Evolutionary conservation across 1,140 invertebrate species (phyloP), one percentile per base, ranked within the genome.

Genomic region (Drosophila ambigua): DNA sequence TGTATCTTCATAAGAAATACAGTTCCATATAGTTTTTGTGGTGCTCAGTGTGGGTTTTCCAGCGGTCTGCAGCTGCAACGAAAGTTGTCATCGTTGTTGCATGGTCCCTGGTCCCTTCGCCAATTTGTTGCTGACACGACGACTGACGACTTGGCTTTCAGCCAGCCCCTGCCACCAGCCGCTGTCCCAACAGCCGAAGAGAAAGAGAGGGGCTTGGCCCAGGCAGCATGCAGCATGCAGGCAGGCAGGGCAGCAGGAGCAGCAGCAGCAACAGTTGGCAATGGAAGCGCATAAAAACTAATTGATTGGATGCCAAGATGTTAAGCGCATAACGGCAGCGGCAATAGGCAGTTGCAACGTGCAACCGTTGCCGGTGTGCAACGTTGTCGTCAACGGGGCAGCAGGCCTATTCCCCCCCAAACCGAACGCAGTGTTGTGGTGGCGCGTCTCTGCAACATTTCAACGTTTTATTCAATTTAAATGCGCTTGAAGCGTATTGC

Each of bases 221-320:
- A 57, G 64, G 43, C 58, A 51, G 23, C 54, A 43, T 28, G 61
- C 35, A 44, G 41, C n/a, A n/a, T n/a, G 60, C 48, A 63, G 20
- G 23, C 45, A 28, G 16, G 0, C 0, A 1, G 16, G 1, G 50
- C 62, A 53, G 31, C 50, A 57, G 16, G n/a, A n/a, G n/a, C 46
- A 59, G 23, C 67, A 62, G 31, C 41, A 68, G 49, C 66, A 72
- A 59, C 72, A 72, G 62, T 74, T 80, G 79, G 79, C 79, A 83
- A 73, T 84, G 80, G 72, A 85, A 84, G 80, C 79, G 79, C 76
- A 84, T 84, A 84, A 84, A 84, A 84, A 84, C 80, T 84, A 84
- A 84, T 84, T 84, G 80, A 84, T 84, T 84, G 82, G 82, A 87
- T 87, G 82, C 82, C 82, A 88, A 82, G 83, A 88, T 87, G 83